These are phyloP conservation scores for Pollachius pollachius DNA, from an alignment of 2,113 vertebrate genomes.

Conservation along the genomic window DNA sequence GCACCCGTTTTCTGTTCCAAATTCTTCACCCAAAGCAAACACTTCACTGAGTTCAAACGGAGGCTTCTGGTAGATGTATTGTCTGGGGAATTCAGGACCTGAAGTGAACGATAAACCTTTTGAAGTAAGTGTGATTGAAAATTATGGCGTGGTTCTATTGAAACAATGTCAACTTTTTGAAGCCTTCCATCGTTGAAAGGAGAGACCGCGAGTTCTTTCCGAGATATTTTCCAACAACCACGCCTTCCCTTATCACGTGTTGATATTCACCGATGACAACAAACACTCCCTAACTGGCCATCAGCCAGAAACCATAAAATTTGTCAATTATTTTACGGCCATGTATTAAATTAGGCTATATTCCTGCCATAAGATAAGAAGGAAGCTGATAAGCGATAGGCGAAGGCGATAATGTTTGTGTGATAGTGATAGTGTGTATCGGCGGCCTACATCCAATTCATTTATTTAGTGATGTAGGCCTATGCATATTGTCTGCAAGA, in stretches of 20 bases:
- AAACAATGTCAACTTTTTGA: constrained; percentile 55
- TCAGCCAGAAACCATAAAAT: neutral
- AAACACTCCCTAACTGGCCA: constrained; percentile 24
- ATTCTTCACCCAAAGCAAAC: constrained; percentile 29
- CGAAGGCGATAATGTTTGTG: too few relatives aligned
- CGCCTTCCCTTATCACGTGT: constrained; percentile 16
- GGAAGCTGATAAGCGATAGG: too few relatives aligned
- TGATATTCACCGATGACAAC: neutral
- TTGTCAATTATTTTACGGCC: too few relatives aligned
- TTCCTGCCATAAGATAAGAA: too few relatives aligned
- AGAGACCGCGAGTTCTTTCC: neutral
- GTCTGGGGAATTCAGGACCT: constrained; percentile 50
- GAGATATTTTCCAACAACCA: constrained; percentile 17
- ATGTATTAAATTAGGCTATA: too few relatives aligned
- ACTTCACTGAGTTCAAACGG: constrained; percentile 50
- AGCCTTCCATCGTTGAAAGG: constrained; percentile 33
- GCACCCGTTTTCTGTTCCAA: too few relatives aligned
- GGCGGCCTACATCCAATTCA: too few relatives aligned
- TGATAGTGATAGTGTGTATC: too few relatives aligned
- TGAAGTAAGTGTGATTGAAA: constrained; percentile 32
- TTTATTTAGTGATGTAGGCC: too few relatives aligned
- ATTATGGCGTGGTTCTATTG: constrained; percentile 29
- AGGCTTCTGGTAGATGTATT: constrained; percentile 50
- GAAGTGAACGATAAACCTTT: constrained; percentile 42
- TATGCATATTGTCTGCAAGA: too few relatives aligned